Evolutionary conservation across 92 coral and sea anemone genomes (phyloP), one percentile per base, ranked within the genome.

Genomic region (Pocillopora meandrina): DNA sequence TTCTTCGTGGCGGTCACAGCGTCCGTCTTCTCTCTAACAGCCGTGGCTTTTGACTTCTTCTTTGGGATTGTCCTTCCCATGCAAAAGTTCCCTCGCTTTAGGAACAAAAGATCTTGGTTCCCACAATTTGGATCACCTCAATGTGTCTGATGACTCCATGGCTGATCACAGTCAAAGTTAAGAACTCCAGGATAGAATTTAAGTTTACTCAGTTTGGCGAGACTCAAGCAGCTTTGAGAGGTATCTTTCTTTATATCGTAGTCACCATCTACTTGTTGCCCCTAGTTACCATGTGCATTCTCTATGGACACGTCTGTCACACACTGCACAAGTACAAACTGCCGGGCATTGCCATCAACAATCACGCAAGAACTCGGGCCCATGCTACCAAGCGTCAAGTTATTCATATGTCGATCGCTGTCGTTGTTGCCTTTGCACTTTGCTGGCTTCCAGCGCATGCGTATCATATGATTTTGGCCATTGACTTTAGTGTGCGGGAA

Each of bases 371-470:
- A 10, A 35, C 36, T 9, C 71, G 72, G 0, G 49, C 42, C 12
- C 60, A 61, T 18, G 49, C 36, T 20, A 82, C 78, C 65, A 71
- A 82, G 60, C 77, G 71, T 20, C 78, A 72, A 60, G 63, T 72
- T 14, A 62, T 82, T 9, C 33, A 34, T 15, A 71, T 71, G 78
- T 72, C 78, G 13, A 61, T 82, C 34, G 14, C 78, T 10, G 21
- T 82, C 20, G 77, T 36, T 18, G 61, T 82, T 3, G 85, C 61
- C n/a, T 82, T 82, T 16, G 86, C 78, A 36, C 61, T 82, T 1
- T 58, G 86, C 42, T 82, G 86, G 86, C 86, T 82, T 61, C 86
- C 86, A n/a, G 71, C 78, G 12, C 86, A 82, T 42, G 67, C 72
- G 69, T 61, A 57, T 72, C 86, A 82, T 70, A 17, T 72, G 78